phyloP scores from a whole-genome alignment of 2,888 invertebrate genomes.

The Volucella inflata region DNA sequence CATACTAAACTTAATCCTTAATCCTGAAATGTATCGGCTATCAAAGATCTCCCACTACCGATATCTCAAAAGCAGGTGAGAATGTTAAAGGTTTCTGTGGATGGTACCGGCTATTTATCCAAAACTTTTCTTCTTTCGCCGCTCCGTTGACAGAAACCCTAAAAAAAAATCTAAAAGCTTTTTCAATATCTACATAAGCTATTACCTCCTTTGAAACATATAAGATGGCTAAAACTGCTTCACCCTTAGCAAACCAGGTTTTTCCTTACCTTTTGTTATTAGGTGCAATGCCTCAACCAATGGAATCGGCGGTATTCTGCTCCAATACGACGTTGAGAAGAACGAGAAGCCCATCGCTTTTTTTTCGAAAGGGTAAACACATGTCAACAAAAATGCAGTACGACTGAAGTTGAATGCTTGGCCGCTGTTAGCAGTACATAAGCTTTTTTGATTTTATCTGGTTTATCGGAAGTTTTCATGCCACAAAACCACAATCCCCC shows the following conservation, averaged over 20 bases:
- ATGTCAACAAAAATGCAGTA: conserved; percentile 18
- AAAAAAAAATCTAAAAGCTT: conserved; percentile 39
- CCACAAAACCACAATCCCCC: not conserved
- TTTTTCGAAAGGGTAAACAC: conserved; percentile 54
- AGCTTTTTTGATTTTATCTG: conserved; percentile 16
- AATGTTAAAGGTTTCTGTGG: conserved; percentile 71
- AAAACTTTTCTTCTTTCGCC: conserved; percentile 51
- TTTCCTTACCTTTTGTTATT: conserved; percentile 33
- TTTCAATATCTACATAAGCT: conserved; percentile 9
- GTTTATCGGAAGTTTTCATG: not conserved
- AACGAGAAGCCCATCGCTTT: conserved; percentile 53
- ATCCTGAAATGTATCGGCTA: conserved; percentile 34
- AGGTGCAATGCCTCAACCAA: conserved; percentile 64
- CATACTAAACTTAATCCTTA: conserved; percentile 43
- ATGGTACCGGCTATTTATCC: conserved; percentile 70
- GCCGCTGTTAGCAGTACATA: conserved; percentile 41
- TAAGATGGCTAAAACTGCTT: conserved; percentile 30
- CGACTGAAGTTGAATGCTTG: conserved; percentile 52
- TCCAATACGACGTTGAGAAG: conserved; percentile 35
- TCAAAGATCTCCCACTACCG: conserved; percentile 45
- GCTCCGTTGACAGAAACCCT: conserved; percentile 42
- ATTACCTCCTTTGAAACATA: conserved; percentile 30
- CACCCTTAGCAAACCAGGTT: conserved; percentile 50
- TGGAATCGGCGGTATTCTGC: conserved; percentile 49
- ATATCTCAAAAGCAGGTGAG: conserved; percentile 71